These are phyloP conservation scores for Trachythela sp. DNA, from an alignment of 64 coral and sea anemone species.

Conservation along the genomic window DNA sequence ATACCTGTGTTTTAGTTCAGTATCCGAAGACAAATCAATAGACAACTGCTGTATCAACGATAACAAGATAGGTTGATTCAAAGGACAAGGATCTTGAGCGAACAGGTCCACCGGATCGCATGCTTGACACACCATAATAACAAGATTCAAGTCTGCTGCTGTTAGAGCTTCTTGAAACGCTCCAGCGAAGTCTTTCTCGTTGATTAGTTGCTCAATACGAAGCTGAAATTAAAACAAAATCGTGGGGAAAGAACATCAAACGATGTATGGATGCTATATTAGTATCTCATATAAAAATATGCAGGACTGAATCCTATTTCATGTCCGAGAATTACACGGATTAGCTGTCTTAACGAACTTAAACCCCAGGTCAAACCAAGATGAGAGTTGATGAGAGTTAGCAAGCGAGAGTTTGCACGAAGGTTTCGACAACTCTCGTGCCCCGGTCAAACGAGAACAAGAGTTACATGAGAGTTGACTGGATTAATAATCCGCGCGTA, in stretches of 20 bases:
- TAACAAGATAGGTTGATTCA: conserved; percentile 73
- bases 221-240: conserved; percentile 29
- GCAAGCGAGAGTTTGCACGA: no score
- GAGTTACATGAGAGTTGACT: no score
- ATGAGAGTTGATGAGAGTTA: no score
- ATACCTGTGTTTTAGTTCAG: conserved; percentile 90
- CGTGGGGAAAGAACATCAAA: background rate
- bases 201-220: conserved; percentile 36
- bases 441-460: no score
- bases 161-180: conserved; percentile 91
- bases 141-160: conserved; percentile 75
- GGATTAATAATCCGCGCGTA: no score
- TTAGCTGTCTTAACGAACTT: no score
- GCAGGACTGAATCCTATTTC: background rate
- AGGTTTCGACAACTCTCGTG: no score
- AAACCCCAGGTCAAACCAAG: background rate
- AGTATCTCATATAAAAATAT: no score
- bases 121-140: conserved; percentile 63
- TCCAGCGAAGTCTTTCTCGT: conserved; percentile 36
- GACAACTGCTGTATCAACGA: conserved; percentile 95
- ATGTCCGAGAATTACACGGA: no score
- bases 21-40: conserved; percentile 71
- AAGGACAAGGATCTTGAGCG: conserved; percentile 56
- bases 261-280: no score
- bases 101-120: conserved; percentile 63